Evolutionary conservation across 2,113 vertebrate species (phyloP).

Genomic region (Willisornis vidua): DNA sequence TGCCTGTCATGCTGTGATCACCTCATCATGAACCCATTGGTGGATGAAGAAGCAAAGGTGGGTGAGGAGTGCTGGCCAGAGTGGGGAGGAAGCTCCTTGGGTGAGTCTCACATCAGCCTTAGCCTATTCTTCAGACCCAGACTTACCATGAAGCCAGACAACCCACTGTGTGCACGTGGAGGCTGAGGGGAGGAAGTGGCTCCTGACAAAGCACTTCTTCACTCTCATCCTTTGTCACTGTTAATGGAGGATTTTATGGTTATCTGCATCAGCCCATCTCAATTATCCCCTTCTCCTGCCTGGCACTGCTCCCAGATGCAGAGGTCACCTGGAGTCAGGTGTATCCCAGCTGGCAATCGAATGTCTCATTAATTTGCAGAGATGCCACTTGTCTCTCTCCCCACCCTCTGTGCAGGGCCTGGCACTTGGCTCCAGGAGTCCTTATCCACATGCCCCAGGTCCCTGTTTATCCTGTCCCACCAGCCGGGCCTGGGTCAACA

Average conservation of each 20-base stretch:
- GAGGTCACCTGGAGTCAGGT: not conserved
- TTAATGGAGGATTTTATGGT: not conserved
- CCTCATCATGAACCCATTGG: not conserved
- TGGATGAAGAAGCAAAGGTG: too few relatives aligned
- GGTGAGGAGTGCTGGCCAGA: not conserved
- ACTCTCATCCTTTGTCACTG: not conserved
- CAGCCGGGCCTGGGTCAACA: not conserved
- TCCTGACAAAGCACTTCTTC: not conserved
- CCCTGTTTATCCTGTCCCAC: not conserved
- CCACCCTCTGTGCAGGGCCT: not conserved
- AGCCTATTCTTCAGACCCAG: not conserved
- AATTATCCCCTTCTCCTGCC: not conserved
- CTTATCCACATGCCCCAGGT: rapidly evolving
- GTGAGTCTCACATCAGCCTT: not conserved
- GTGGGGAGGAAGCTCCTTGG: not conserved
- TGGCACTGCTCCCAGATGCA: slow-evolving; percentile 14
- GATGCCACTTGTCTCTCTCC: not conserved
- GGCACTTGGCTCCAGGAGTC: not conserved
- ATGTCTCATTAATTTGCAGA: not conserved
- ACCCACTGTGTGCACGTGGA: not conserved
- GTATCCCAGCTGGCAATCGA: not conserved
- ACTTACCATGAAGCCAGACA: not conserved
- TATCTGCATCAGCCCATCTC: not conserved
- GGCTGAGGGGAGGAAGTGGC: not conserved
- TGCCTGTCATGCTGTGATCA: not conserved